Conservation (phyloP, 2,113 vertebrate genomes). For the Aptenodytes patagonicus region DNA sequence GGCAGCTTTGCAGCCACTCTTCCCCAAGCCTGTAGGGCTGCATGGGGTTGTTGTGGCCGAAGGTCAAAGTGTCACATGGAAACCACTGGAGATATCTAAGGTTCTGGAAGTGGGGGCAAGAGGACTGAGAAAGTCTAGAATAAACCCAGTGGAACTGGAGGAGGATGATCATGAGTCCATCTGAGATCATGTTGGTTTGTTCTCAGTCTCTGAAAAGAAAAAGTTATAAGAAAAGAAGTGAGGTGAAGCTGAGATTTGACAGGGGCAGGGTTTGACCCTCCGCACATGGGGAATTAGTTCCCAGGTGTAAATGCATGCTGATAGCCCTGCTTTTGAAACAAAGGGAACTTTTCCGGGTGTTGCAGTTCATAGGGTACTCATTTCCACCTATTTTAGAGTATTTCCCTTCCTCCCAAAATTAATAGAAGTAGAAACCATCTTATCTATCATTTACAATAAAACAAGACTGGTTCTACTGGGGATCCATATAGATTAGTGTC, state of each 20-base stretch:
- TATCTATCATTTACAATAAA: not conserved
- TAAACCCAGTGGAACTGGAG: not conserved
- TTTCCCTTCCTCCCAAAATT: not conserved
- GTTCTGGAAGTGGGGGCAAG: not conserved
- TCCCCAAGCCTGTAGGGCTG: too few species aligned
- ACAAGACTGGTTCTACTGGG: not conserved
- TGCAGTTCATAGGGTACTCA: not conserved
- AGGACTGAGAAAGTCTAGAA: not conserved
- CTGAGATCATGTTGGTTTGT: not conserved
- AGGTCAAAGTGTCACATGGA: not conserved
- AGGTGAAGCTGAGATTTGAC: not conserved
- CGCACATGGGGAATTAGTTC: not conserved
- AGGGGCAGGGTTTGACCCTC: not conserved
- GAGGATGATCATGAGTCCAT: not conserved
- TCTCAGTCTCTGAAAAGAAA: not conserved
- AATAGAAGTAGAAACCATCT: not conserved
- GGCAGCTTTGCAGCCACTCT: too few species aligned
- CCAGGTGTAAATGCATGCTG: not conserved
- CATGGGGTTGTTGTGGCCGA: not conserved
- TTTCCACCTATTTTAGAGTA: not conserved
- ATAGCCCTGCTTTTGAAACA: not conserved
- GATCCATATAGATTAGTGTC: not conserved
- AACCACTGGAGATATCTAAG: not conserved
- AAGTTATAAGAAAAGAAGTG: not conserved
- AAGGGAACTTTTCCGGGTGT: not conserved